These are phyloP conservation scores for Brachionus paranguensis DNA, from an alignment of 1,140 invertebrate genomes.

Conservation along the genomic window DNA sequence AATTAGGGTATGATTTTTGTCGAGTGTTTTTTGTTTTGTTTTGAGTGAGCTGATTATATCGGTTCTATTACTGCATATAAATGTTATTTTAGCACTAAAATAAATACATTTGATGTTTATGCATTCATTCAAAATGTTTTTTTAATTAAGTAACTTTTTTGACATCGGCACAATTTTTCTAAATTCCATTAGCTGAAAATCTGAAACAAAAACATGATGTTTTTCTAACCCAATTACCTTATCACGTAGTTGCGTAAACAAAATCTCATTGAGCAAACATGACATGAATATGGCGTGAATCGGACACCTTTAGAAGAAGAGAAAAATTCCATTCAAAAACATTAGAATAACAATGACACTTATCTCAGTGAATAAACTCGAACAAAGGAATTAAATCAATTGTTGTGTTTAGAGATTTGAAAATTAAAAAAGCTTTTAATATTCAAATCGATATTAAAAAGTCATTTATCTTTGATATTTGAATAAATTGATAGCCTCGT, in stretches of 20 bases:
- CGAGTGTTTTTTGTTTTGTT: background rate
- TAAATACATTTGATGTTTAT: slow-evolving; percentile 2
- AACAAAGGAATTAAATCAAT: background rate
- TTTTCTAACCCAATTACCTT: background rate
- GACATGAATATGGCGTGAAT: background rate
- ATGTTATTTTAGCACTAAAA: background rate
- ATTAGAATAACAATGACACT: background rate
- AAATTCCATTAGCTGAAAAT: background rate
- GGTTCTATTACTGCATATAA: background rate
- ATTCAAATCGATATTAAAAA: slow-evolving; percentile 12
- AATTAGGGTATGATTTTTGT: background rate
- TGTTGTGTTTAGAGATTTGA: background rate
- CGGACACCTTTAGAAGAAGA: background rate
- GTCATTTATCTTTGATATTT: slow-evolving; percentile 4
- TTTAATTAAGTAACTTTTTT: background rate
- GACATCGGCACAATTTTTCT: background rate
- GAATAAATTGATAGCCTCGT: background rate
- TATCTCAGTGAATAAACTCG: background rate
- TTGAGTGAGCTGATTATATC: background rate
- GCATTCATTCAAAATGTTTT: background rate
- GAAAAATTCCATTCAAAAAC: background rate
- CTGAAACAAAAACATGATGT: background rate
- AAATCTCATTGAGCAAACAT: background rate
- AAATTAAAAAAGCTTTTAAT: background rate
- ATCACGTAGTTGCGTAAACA: background rate